A percentile compares a stretch with the other conserved stretches of the same genome.
phyloP scores from a whole-genome alignment of 2,113 vertebrate genomes.

The Ptilorrhoa leucosticta region DNA sequence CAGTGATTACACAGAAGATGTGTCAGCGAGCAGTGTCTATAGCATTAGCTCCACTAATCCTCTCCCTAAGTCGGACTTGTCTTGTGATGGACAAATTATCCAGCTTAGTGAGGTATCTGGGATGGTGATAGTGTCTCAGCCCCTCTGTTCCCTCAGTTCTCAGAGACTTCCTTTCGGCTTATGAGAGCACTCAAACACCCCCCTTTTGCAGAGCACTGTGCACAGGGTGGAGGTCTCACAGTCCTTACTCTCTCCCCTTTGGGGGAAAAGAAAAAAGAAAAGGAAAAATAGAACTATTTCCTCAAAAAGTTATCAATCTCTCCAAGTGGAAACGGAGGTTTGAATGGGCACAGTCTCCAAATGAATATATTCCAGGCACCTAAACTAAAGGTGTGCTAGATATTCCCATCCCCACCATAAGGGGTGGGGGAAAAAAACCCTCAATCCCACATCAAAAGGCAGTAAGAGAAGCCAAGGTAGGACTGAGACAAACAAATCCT shows the following conservation, averaged over 20 bases:
- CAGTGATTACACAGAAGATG: background rate
- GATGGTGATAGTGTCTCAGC: background rate
- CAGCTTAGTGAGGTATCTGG: slow-evolving; percentile 12
- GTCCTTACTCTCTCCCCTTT: background rate
- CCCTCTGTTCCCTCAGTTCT: background rate
- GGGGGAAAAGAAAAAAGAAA: background rate
- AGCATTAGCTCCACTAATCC: slow-evolving; percentile 28
- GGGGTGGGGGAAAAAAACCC: fast-evolving
- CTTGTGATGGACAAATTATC: slow-evolving; percentile 34
- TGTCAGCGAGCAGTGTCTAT: background rate
- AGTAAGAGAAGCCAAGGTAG: background rate
- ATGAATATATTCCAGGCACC: background rate
- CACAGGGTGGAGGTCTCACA: background rate
- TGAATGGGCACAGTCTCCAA: background rate
- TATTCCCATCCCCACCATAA: background rate
- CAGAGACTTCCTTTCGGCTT: background rate
- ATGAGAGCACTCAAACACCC: background rate
- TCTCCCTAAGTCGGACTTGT: slow-evolving; percentile 9
- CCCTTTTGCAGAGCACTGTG: background rate
- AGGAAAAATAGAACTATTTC: background rate
- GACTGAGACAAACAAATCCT: background rate
- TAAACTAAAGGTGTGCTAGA: background rate
- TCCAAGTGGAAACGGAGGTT: background rate
- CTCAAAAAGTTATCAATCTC: background rate
- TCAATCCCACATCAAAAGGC: background rate